Evolutionary conservation across 2,113 vertebrate species (phyloP).

Genomic region (Osmerus eperlanus): DNA sequence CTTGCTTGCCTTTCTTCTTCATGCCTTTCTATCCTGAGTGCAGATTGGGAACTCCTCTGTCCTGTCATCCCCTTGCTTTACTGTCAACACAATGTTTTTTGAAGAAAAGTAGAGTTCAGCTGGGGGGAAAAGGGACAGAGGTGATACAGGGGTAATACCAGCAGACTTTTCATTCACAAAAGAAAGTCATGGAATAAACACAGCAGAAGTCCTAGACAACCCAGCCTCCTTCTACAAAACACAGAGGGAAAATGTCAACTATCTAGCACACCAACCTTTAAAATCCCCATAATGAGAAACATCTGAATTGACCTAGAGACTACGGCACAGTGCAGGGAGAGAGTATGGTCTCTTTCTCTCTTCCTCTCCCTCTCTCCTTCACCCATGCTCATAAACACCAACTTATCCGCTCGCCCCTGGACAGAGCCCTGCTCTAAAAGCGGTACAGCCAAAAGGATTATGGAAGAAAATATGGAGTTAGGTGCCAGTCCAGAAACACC

Average conservation of each 20-base stretch:
- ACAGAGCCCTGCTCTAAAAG: slow-evolving; percentile 40
- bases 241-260: slow-evolving; percentile 35
- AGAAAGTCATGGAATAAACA: slow-evolving; percentile 7
- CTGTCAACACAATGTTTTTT: too few relatives aligned
- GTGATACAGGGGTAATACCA: too few relatives aligned
- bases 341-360: slow-evolving; percentile 21
- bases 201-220: background rate
- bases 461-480: slow-evolving; percentile 33
- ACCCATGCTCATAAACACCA: slow-evolving; percentile 34
- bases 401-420: slow-evolving; percentile 46
- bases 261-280: slow-evolving; percentile 76
- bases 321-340: slow-evolving; percentile 38
- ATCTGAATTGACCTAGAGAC: slow-evolving; percentile 62
- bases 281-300: slow-evolving; percentile 77
- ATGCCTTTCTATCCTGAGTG: too few relatives aligned
- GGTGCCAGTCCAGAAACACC: slow-evolving; percentile 51
- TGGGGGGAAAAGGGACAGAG: too few relatives aligned
- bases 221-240: background rate
- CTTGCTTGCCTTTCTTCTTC: too few relatives aligned
- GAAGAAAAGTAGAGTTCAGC: too few relatives aligned
- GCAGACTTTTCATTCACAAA: slow-evolving; percentile 21
- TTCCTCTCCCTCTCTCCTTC: slow-evolving; percentile 13
- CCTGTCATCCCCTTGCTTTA: too few relatives aligned
- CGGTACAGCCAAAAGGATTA: slow-evolving; percentile 52
- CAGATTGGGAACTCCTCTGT: too few relatives aligned